These are phyloP conservation scores for Ginglymostoma cirratum DNA, from an alignment of 2,113 vertebrate genomes.

Conservation along the genomic window DNA sequence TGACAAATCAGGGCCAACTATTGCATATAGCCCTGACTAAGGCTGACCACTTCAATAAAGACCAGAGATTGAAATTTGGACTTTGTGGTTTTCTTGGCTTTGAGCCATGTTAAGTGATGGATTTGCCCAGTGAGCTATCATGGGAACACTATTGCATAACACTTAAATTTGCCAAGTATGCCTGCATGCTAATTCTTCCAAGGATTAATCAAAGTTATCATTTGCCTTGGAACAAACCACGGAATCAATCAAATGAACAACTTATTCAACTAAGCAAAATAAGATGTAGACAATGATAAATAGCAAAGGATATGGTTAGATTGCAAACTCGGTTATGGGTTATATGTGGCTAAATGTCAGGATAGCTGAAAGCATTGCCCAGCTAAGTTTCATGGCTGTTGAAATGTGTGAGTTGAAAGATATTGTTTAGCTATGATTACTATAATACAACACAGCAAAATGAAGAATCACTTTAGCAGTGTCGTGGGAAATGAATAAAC, in stretches of 20 bases:
- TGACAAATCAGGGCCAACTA: not conserved
- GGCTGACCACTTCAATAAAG: not conserved
- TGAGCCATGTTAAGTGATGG: too few species aligned
- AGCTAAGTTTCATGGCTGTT: not conserved
- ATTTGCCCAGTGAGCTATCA: not conserved
- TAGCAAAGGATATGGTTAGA: not conserved
- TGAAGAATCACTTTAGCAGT: not conserved
- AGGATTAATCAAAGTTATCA: slow-evolving; percentile 13
- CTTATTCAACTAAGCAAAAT: not conserved
- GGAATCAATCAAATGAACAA: not conserved
- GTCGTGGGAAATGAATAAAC: not conserved
- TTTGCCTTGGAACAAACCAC: not conserved
- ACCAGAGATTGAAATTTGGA: not conserved
- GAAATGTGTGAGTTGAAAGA: not conserved
- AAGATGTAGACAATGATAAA: not conserved
- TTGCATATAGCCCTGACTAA: not conserved
- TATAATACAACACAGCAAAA: not conserved
- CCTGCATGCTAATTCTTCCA: not conserved
- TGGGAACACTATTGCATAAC: not conserved
- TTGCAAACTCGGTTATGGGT: not conserved
- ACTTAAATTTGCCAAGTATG: not conserved
- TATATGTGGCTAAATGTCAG: not conserved
- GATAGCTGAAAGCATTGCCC: not conserved
- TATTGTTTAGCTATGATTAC: not conserved
- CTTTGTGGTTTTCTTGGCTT: not conserved